Percentiles rank a stretch among this genome's conserved stretches.
phyloP scores from a whole-genome alignment of 37 sponge, comb jelly and placozoan species.

The Halisarca cf. caerulea region DNA sequence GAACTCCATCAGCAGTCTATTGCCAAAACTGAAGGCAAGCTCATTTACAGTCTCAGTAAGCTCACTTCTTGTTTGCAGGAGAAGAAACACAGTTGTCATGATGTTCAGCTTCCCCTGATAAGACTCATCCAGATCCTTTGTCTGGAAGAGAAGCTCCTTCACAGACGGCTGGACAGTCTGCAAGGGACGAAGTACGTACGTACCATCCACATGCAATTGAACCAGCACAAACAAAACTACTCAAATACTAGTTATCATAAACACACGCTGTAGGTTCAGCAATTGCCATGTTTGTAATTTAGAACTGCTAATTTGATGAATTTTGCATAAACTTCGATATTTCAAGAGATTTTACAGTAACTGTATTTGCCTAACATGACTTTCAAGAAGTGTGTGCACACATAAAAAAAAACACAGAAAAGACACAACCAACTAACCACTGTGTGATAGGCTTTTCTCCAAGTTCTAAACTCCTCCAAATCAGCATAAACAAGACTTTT shows the following conservation, averaged over 20 bases:
- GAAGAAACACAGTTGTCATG: constrained; percentile 14
- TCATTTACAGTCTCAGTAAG: not conserved
- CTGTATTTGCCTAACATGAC: too few species aligned
- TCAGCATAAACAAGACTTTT: not conserved
- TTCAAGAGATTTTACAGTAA: too few species aligned
- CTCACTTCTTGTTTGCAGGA: not conserved
- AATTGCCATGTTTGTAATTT: too few species aligned
- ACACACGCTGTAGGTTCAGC: too few species aligned
- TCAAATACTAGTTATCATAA: not conserved
- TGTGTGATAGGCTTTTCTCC: constrained; percentile 61
- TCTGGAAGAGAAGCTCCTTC: constrained; percentile 18
- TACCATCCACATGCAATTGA: not conserved
- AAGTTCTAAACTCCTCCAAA: constrained; percentile 35
- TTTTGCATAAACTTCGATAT: too few species aligned
- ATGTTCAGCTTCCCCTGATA: not conserved
- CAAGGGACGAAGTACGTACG: not conserved
- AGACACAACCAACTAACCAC: constrained; percentile 29
- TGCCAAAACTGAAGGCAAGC: not conserved
- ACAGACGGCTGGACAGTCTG: constrained; percentile 24
- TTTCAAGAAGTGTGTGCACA: too few species aligned
- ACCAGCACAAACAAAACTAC: not conserved
- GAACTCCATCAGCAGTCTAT: not conserved
- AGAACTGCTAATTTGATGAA: too few species aligned
- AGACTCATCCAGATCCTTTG: not conserved
- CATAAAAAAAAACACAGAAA: too few species aligned